A percentile compares a stretch with the other conserved stretches of the same genome.
phyloP scores from a whole-genome alignment of 2,113 vertebrate species.

The Poeciliopsis prolifica region DNA sequence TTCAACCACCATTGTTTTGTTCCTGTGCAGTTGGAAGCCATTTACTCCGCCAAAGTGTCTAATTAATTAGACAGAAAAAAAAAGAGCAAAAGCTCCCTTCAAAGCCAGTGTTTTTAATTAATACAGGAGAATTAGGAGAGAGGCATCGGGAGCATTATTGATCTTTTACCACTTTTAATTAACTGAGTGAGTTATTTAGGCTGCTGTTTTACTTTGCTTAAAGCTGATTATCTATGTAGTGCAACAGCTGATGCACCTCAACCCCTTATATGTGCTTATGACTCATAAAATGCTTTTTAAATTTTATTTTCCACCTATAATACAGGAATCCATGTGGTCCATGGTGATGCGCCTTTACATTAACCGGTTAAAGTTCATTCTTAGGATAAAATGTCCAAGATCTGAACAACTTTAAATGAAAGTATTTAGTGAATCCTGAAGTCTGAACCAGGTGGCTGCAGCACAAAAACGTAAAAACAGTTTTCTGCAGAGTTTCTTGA shows the following conservation, averaged over 20 bases:
- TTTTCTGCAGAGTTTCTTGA: no score
- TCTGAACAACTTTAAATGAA: not conserved
- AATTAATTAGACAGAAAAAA: slow-evolving; percentile 57
- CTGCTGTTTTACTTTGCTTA: slow-evolving; percentile 14
- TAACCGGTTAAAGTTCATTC: not conserved
- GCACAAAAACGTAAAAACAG: not conserved
- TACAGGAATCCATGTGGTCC: not conserved
- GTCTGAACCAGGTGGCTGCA: not conserved
- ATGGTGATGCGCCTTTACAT: not conserved
- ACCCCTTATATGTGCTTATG: not conserved
- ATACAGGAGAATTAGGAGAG: slow-evolving; percentile 55
- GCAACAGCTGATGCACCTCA: not conserved
- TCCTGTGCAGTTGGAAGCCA: slow-evolving; percentile 27
- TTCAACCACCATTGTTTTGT: slow-evolving; percentile 33
- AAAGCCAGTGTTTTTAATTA: slow-evolving; percentile 70
- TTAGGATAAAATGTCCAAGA: not conserved
- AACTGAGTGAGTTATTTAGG: slow-evolving; percentile 58
- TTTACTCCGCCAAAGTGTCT: slow-evolving; percentile 51
- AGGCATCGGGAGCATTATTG: slow-evolving; percentile 60
- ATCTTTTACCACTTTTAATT: slow-evolving; percentile 69
- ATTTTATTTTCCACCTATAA: no score
- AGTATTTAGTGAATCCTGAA: not conserved
- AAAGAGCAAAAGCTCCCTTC: slow-evolving; percentile 43
- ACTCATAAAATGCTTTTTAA: not conserved
- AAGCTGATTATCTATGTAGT: slow-evolving; percentile 20